phyloP scores from a whole-genome alignment of 2,888 invertebrate species.

The Acronicta leporina region DNA sequence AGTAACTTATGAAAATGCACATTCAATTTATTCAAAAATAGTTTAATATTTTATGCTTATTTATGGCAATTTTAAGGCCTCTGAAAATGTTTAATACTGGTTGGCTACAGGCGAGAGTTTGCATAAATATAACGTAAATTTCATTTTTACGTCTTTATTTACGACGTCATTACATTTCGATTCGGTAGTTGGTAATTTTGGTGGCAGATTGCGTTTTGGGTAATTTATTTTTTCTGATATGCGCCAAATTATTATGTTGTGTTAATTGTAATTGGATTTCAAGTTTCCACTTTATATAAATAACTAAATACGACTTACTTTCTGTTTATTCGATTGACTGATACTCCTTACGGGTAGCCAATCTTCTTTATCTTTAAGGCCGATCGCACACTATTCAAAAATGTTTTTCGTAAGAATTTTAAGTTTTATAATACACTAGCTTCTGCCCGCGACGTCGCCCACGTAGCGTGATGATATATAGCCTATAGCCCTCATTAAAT shows the following conservation, averaged over 20 bases:
- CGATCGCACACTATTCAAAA: no score
- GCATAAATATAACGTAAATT: constrained; percentile 37
- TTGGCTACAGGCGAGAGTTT: constrained; percentile 25
- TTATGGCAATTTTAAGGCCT: constrained; percentile 28
- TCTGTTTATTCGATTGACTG: background rate
- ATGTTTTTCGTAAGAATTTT: no score
- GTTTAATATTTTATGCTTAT: constrained; percentile 14
- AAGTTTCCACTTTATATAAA: background rate
- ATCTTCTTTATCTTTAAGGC: no score
- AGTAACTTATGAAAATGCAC: constrained; percentile 24
- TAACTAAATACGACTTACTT: background rate
- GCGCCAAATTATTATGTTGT: no score
- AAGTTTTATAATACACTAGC: no score
- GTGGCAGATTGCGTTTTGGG: constrained; percentile 4
- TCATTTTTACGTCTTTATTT: constrained; percentile 46
- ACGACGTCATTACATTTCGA: constrained; percentile 35
- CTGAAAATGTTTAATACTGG: constrained; percentile 25
- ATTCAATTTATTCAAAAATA: constrained; percentile 32
- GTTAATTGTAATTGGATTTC: background rate
- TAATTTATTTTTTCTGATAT: background rate
- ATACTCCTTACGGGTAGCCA: no score
- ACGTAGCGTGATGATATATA: no score
- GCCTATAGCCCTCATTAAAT: no score
- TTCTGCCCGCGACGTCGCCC: no score
- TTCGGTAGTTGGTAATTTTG: constrained; percentile 27